Base-by-base conservation (phyloP, 1,140 invertebrate genomes). In the Drosophila obscura region DNA sequence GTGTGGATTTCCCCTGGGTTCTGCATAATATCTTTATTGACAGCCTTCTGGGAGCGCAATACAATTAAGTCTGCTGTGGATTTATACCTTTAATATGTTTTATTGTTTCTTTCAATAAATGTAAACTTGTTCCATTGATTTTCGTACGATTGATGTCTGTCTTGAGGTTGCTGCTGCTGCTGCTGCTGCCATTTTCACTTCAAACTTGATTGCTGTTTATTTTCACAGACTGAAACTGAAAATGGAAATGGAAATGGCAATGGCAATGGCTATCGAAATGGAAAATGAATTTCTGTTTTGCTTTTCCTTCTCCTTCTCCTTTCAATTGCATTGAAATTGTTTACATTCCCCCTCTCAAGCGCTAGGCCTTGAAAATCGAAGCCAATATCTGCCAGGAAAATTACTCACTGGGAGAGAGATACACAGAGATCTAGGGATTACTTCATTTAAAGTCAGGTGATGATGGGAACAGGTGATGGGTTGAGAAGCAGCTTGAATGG, bases 191-290 rank as follows among this genome's bases (percentile, higher is more conserved):
- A 62, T 68, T 68, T 69, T 68, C 64, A 39, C 31, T 68, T 31
- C 35, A 39, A 39, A n/a, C 31, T 16, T 67, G 22, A 41, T 31
- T 16, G 16, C 64, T 69, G 66, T 69, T 69, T 69, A 69, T 69
- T 69, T 69, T 57, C 63, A 24, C 52, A 69, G 19, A 39, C 35
- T 39, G 35, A 39, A 39, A 39, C 11, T 39, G 35, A 35, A 11
- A 69, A 35, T 11, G 68, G 64, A 68, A 69, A 69, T 68, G 61
- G 22, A 46, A 65, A 53, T 67, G 62, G 7, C 2, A 69, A 63
- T 67, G 63, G 67, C 55, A 69, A 49, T 19, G 19, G 19, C 19
- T 19, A 19, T 19, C 19, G 19, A 19, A 19, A 19, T 19, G 39
- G 28, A 28, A 67, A 67, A 56, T 39, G 31, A 41, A 69, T 46